phyloP scores from a whole-genome alignment of 2,113 vertebrate species.

The Cyanoramphus novaezelandiae region DNA sequence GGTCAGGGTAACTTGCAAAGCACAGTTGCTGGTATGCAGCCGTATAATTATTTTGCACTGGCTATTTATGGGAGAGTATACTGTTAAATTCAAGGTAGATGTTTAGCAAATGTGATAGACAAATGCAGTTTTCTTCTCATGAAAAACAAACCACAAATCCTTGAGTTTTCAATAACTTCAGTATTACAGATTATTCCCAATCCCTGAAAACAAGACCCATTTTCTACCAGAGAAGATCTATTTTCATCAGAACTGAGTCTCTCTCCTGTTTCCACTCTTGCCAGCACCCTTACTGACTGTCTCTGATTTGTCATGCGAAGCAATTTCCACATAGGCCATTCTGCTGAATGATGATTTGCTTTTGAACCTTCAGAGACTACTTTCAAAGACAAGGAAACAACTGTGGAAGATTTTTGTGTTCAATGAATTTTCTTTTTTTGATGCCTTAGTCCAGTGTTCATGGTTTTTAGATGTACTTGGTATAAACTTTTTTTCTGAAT shows the following conservation, averaged over 20 bases:
- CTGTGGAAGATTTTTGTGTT: background rate
- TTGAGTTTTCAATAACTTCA: background rate
- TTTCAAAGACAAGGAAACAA: background rate
- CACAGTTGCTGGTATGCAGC: background rate
- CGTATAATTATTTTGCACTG: background rate
- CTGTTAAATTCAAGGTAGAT: background rate
- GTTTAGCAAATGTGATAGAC: background rate
- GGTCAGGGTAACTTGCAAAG: background rate
- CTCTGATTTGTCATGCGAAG: background rate
- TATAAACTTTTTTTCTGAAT: background rate
- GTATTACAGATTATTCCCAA: background rate
- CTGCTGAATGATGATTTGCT: background rate
- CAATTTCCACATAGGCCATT: background rate
- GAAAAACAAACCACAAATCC: fast-evolving
- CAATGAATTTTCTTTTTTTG: background rate
- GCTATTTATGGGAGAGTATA: background rate
- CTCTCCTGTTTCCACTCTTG: background rate
- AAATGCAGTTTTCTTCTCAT: background rate
- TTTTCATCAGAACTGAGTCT: background rate
- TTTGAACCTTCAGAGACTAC: background rate
- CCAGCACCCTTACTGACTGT: background rate
- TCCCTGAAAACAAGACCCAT: background rate
- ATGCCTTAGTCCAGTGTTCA: background rate
- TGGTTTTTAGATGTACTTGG: background rate
- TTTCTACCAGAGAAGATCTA: background rate